Percentiles rank a stretch among this genome's conserved stretches.
phyloP scores from a whole-genome alignment of 2,888 invertebrate genomes.

The Zaprionus bogoriensis region DNA sequence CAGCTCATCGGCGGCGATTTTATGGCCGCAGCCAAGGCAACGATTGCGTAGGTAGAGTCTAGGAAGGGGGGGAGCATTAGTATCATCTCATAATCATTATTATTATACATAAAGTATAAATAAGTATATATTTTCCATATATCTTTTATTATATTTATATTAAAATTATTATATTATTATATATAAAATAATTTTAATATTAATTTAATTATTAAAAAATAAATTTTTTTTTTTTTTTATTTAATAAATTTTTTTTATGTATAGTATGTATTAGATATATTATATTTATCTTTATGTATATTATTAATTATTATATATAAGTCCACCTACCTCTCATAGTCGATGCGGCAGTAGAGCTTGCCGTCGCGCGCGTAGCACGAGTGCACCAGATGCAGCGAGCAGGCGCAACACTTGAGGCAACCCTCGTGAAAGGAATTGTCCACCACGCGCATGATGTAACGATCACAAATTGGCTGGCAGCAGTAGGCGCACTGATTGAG shows the following conservation, averaged over 20 bases:
- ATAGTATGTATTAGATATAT: too few species aligned
- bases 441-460: conserved; percentile 89
- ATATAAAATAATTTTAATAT: too few species aligned
- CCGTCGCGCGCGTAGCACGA: conserved; percentile 90
- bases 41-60: conserved; percentile 88
- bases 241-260: too few species aligned
- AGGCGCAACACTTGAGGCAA: conserved; percentile 90
- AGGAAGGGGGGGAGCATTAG: not conserved
- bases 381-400: conserved; percentile 87
- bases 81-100: too few species aligned
- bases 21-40: conserved; percentile 89
- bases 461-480: conserved; percentile 88
- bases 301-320: too few species aligned
- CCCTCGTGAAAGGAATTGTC: conserved; percentile 90
- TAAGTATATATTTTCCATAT: too few species aligned
- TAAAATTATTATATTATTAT: too few species aligned
- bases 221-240: too few species aligned
- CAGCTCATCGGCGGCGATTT: conserved; percentile 89
- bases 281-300: too few species aligned
- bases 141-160: too few species aligned
- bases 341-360: conserved; percentile 89
- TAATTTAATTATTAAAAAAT: too few species aligned
- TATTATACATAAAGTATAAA: too few species aligned
- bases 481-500: conserved; percentile 86
- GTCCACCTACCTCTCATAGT: conserved; percentile 89